Evolutionary conservation across 2,113 vertebrate genomes (phyloP), one percentile per base, ranked within the genome.

Genomic region (Dicaeum eximium): DNA sequence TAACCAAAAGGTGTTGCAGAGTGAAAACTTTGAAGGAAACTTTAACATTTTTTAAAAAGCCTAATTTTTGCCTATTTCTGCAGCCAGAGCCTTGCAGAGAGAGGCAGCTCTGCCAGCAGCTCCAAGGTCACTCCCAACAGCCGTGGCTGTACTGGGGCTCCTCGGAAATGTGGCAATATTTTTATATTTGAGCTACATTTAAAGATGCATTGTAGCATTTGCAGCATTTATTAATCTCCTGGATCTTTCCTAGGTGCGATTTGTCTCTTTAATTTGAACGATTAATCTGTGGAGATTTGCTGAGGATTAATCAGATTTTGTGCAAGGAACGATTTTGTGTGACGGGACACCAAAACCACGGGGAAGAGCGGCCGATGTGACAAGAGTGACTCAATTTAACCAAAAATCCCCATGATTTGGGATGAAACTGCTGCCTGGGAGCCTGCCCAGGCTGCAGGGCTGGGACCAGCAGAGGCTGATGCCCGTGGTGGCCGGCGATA

Each of bases 91-190:
- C 23, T 65, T 4, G 24, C 42, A 22, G 62, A 30, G 71, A 37
- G 40, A 35, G 18, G 40, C 17, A 38, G 37, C 3, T 24, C 28
- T 22, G 35, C 35, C 4, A 2, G 13, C 40, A 47, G 37, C 61
- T 31, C 37, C 58, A 6, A 40, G 50, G 42, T 23, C 45, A 23
- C 11, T n/a, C 10, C 23, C 42, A 15, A 17, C 13, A 22, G 33
- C 27, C 0, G 5, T 0, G 2, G 3, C n/a, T 20, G 16, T 23
- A 10, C 25, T 1, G 4, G 22, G 31, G 30, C 13, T 57, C 61
- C 42, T 70, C 0, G 0, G 67, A 40, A 57, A 75, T 0, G 11
- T 0, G 4, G 45, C 3, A 22, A 1, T 18, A 11, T 35, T 42
- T 45, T 58, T 5, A 4, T 11, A 31, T 11, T 35, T 88, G 22